Percentiles rank a stretch among this genome's conserved stretches.
These are phyloP conservation scores for Alectura lathami DNA, from an alignment of 2,113 vertebrate genomes.

Conservation along the genomic window DNA sequence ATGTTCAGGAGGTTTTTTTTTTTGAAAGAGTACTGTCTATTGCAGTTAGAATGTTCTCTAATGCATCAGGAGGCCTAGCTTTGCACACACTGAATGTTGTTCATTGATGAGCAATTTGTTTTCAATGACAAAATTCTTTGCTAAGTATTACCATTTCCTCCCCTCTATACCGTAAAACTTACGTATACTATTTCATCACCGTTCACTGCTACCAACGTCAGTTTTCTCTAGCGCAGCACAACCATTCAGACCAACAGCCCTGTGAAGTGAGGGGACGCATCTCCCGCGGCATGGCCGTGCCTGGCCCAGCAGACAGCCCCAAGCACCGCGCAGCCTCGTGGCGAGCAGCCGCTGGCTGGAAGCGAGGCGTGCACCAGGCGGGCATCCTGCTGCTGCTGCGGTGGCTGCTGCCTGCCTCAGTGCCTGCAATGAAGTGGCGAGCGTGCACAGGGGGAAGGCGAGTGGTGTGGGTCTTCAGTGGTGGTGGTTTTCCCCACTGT, in stretches of 20 bases:
- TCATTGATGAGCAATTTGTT: neutral
- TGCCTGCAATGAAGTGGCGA: rapidly evolving
- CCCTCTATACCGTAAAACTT: neutral
- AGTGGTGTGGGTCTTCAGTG: neutral
- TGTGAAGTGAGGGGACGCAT: neutral
- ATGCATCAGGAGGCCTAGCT: neutral
- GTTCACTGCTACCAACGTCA: neutral
- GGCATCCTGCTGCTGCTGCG: neutral
- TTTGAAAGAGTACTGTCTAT: neutral
- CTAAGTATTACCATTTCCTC: neutral
- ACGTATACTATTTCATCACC: too few relatives aligned
- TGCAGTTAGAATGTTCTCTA: neutral
- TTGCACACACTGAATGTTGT: neutral
- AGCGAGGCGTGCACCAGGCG: rapidly evolving
- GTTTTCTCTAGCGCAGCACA: neutral
- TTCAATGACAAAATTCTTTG: neutral
- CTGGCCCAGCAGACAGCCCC: too few relatives aligned
- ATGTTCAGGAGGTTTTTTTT: neutral
- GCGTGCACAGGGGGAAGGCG: neutral
- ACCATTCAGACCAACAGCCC: neutral
- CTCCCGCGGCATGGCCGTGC: too few relatives aligned
- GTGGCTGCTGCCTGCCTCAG: neutral
- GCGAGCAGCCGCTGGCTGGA: rapidly evolving
- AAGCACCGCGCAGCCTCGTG: neutral
- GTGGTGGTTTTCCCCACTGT: neutral